Percentiles rank a stretch among this genome's conserved stretches.
Evolutionary conservation across 92 coral and sea anemone genomes (phyloP).

Genomic region (Zoanthus gigantus): DNA sequence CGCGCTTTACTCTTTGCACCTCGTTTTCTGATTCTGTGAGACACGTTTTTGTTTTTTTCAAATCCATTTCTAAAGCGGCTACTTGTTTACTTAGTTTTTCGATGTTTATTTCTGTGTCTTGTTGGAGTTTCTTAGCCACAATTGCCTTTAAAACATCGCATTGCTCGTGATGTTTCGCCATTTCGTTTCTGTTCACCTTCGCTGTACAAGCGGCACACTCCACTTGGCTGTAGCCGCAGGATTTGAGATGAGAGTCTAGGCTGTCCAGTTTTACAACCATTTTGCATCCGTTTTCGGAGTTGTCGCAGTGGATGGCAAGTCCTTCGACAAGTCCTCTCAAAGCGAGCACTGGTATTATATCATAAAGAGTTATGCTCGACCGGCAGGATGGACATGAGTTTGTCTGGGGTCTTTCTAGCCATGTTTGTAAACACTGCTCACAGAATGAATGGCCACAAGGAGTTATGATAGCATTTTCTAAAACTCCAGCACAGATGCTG

Average conservation of each 20-base stretch:
- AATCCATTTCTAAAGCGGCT: conserved; percentile 87
- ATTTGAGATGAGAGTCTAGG: conserved; percentile 71
- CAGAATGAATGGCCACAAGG: conserved; percentile 99
- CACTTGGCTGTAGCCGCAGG: conserved; percentile 81
- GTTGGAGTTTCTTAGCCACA: conserved; percentile 69
- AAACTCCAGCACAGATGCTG: conserved; percentile 96
- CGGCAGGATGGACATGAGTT: conserved; percentile 94
- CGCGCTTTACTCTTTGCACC: conserved; percentile 84
- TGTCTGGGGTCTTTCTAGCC: conserved; percentile 90
- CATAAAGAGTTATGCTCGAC: conserved; percentile 65
- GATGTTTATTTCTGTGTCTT: conserved; percentile 64
- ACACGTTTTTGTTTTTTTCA: conserved; percentile 85
- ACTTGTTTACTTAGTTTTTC: conserved; percentile 87
- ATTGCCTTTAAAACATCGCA: conserved; percentile 78
- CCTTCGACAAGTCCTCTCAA: conserved; percentile 92
- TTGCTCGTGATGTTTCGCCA: conserved; percentile 80
- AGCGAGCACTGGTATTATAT: conserved; percentile 92
- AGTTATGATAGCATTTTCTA: conserved; percentile 90
- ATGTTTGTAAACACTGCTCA: conserved; percentile 86
- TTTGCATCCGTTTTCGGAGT: conserved; percentile 91
- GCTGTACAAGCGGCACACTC: conserved; percentile 90
- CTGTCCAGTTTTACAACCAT: conserved; percentile 89
- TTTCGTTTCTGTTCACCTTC: conserved; percentile 73
- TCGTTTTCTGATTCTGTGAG: conserved; percentile 85
- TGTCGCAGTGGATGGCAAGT: conserved; percentile 84